Evolutionary conservation across 2,888 invertebrate genomes (phyloP).

Genomic region (Dicyrtoma fusca): DNA sequence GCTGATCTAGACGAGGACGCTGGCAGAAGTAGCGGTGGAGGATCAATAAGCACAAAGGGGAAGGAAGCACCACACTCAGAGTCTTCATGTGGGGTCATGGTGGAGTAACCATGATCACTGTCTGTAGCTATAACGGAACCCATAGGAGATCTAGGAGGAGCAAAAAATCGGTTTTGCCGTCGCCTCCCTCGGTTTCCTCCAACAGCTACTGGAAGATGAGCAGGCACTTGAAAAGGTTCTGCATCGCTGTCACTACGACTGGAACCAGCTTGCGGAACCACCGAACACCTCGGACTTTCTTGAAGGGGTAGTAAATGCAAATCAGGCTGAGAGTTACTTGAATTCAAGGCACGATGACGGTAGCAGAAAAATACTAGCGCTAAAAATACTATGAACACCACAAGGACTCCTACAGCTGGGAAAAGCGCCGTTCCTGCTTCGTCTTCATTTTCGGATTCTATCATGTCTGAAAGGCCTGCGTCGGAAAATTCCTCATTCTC

Average conservation of each 20-base stretch:
- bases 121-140: constrained; percentile 59
- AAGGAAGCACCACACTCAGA: constrained; percentile 64
- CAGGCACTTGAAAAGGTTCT: constrained; percentile 32
- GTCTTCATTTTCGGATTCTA: background rate
- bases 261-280: constrained; percentile 44
- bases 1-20: background rate
- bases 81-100: constrained; percentile 90
- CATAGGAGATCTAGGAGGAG: constrained; percentile 42
- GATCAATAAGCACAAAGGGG: constrained; percentile 33
- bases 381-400: constrained; percentile 77
- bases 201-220: constrained; percentile 14
- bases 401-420: constrained; percentile 82
- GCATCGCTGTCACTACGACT: constrained; percentile 44
- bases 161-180: constrained; percentile 32
- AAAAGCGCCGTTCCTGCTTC: constrained; percentile 68
- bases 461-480: background rate
- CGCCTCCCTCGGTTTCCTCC: constrained; percentile 31
- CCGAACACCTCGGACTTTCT: constrained; percentile 43
- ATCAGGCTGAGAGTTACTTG: constrained; percentile 42
- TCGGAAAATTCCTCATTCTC: background rate
- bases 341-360: constrained; percentile 63
- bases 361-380: constrained; percentile 85
- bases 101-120: constrained; percentile 94
- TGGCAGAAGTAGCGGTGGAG: background rate
- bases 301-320: constrained; percentile 43